phyloP scores from a whole-genome alignment of 64 coral and sea anemone genomes.

The Porites australiensis region DNA sequence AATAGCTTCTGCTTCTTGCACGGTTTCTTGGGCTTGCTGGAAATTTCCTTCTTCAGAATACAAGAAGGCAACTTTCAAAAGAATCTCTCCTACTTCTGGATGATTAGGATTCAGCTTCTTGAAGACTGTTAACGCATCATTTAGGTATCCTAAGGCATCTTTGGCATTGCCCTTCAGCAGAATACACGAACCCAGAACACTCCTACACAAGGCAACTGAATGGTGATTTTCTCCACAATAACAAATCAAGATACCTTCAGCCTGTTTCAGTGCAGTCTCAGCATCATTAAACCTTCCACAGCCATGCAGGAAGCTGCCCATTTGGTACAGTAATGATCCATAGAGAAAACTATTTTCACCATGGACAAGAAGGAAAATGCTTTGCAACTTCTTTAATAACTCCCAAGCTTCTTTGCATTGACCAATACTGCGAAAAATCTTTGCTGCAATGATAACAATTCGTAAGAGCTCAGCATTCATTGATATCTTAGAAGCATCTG shows the following conservation, averaged over 20 bases:
- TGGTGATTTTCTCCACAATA: background rate
- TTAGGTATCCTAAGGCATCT: background rate
- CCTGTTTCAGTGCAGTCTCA: background rate
- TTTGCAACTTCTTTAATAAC: background rate
- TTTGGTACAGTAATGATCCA: conserved; percentile 13
- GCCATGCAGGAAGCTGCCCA: background rate
- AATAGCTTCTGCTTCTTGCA: background rate
- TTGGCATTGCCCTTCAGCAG: background rate
- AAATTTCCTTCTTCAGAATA: background rate
- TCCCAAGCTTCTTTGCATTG: background rate
- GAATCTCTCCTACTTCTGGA: background rate
- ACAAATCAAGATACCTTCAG: background rate
- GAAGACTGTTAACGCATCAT: background rate
- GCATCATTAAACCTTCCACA: background rate
- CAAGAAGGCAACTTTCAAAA: background rate
- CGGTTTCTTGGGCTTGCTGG: background rate
- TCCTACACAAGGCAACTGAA: conserved; percentile 9
- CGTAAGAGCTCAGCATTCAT: conserved; percentile 12
- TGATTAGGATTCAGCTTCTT: background rate
- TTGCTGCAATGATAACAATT: background rate
- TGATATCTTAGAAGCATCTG: background rate
- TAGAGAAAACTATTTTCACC: background rate
- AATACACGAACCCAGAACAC: background rate
- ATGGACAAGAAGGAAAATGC: background rate
- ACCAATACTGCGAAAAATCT: background rate